Conservation (phyloP, 1,140 invertebrate genomes). For the Geopemphigus sp. region DNA sequence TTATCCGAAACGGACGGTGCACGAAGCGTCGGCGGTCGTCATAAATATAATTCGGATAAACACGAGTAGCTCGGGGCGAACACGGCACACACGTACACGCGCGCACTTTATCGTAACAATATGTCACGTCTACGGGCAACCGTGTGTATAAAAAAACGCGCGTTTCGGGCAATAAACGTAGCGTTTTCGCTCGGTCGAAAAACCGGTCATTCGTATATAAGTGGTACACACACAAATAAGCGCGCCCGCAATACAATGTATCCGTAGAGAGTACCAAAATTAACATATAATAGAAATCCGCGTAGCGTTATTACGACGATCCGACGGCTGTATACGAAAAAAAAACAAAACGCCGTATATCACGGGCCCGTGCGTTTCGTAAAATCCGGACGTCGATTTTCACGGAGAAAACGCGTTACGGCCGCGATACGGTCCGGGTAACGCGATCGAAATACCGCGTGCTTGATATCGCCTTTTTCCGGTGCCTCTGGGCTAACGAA, state of each 20-base stretch:
- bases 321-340: constrained; percentile 18
- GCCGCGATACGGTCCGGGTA: background rate
- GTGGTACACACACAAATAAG: background rate
- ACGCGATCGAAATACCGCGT: too few relatives aligned
- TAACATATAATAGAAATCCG: constrained; percentile 45
- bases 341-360: background rate
- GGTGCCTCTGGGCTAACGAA: too few relatives aligned
- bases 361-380: constrained; percentile 6
- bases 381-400: background rate
- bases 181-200: constrained; percentile 6
- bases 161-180: constrained; percentile 17
- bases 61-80: too few relatives aligned
- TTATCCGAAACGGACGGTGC: too few relatives aligned
- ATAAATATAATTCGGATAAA: too few relatives aligned
- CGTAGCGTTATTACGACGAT: constrained; percentile 8
- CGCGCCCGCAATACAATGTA: background rate
- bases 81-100: background rate
- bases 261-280: constrained; percentile 28
- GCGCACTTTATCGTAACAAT: constrained; percentile 1
- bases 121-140: background rate
- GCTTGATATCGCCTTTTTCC: too few relatives aligned
- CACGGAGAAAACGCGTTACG: constrained; percentile 29
- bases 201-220: constrained; percentile 31
- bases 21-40: too few relatives aligned
- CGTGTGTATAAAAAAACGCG: background rate